These are phyloP conservation scores for Harpagifer antarcticus DNA, from an alignment of 2,797 vertebrate genomes.

Conservation along the genomic window DNA sequence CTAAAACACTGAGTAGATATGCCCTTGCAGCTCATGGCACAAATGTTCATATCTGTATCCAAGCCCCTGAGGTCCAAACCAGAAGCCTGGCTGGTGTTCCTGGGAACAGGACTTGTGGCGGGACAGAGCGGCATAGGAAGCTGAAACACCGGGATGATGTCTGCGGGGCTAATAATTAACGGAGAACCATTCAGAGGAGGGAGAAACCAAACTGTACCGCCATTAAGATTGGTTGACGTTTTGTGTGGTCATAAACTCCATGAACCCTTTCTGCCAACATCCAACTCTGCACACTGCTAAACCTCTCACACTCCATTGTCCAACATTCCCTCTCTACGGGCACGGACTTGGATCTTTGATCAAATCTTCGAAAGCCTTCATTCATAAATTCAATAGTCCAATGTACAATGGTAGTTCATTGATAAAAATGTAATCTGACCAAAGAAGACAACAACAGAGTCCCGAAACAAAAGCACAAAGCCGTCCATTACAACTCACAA, in stretches of 20 bases:
- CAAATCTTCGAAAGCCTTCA: constrained; percentile 44
- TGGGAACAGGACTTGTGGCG: constrained; percentile 44
- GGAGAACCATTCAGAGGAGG: constrained; percentile 42
- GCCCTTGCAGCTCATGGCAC: constrained; percentile 25
- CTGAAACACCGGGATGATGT: constrained; percentile 45
- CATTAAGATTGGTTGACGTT: constrained; percentile 38
- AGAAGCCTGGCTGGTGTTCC: constrained; percentile 41
- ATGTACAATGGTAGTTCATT: constrained; percentile 37
- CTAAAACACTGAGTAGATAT: constrained; percentile 23
- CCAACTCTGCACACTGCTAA: constrained; percentile 5
- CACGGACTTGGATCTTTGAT: constrained; percentile 44
- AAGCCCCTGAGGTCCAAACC: constrained; percentile 34
- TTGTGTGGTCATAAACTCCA: constrained; percentile 51
- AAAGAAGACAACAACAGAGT: neutral
- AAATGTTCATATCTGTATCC: constrained; percentile 26
- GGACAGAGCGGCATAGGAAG: constrained; percentile 22
- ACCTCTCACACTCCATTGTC: constrained; percentile 2
- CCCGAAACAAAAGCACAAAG: neutral
- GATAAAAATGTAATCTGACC: constrained; percentile 26
- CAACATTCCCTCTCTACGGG: constrained; percentile 9
- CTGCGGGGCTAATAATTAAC: constrained; percentile 64
- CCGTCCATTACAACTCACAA: neutral
- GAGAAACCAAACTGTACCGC: constrained; percentile 44
- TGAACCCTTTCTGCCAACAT: constrained; percentile 56
- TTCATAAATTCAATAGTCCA: constrained; percentile 65